phyloP scores from a whole-genome alignment of 2,888 invertebrate genomes.

The Mantis religiosa region DNA sequence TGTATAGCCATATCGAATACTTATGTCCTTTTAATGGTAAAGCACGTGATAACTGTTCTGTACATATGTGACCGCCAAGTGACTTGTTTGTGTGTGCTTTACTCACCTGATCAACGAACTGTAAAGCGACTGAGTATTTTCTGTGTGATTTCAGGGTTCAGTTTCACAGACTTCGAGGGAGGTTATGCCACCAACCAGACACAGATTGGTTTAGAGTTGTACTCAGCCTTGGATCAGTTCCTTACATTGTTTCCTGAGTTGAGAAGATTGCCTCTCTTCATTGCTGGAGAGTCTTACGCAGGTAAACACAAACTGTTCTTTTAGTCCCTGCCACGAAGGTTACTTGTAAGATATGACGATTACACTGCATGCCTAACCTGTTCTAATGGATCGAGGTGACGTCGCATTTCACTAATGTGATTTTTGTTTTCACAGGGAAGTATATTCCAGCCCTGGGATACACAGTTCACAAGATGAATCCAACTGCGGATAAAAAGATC shows the following conservation, averaged over 20 bases:
- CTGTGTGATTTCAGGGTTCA: slow-evolving; percentile 47
- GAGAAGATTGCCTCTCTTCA: slow-evolving; percentile 56
- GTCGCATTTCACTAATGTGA: too few species aligned
- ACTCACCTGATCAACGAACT: too few species aligned
- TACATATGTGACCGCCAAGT: too few species aligned
- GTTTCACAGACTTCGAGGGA: slow-evolving; percentile 54
- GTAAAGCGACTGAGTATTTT: too few species aligned
- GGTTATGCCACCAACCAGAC: slow-evolving; percentile 60
- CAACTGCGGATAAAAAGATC: slow-evolving; percentile 41
- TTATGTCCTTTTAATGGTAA: too few species aligned
- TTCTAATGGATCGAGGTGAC: too few species aligned
- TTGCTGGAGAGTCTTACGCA: slow-evolving; percentile 64
- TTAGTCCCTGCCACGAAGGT: too few species aligned
- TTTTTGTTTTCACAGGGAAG: slow-evolving; percentile 44
- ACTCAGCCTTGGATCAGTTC: slow-evolving; percentile 59
- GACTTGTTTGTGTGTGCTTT: too few species aligned
- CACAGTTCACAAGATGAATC: slow-evolving; percentile 51
- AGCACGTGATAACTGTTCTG: too few species aligned
- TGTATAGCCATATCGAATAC: too few species aligned
- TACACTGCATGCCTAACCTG: too few species aligned
- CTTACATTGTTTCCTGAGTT: slow-evolving; percentile 58
- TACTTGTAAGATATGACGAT: too few species aligned
- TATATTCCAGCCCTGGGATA: slow-evolving; percentile 50
- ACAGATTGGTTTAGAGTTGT: slow-evolving; percentile 56
- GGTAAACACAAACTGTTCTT: slow-evolving; percentile 43